These are phyloP conservation scores for Noctilio leporinus DNA, from an alignment of 2,113 vertebrate species.

Conservation along the genomic window DNA sequence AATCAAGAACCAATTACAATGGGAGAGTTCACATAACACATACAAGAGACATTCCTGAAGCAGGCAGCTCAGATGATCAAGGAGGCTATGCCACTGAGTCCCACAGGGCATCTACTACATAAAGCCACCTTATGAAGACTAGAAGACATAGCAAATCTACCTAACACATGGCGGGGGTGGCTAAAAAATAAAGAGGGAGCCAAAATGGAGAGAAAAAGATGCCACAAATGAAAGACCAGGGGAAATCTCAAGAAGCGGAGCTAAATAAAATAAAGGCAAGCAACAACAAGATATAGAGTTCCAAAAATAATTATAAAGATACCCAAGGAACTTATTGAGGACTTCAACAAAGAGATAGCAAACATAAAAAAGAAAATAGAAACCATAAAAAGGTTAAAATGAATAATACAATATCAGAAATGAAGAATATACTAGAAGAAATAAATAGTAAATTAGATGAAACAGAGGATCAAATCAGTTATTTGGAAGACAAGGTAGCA, in stretches of 20 bases:
- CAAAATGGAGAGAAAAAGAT: not conserved
- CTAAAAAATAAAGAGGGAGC: not conserved
- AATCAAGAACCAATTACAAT: not conserved
- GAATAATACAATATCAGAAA: not conserved
- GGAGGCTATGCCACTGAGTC: not conserved
- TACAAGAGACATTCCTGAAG: not conserved
- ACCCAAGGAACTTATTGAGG: not conserved
- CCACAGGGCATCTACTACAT: not conserved
- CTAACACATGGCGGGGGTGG: not conserved
- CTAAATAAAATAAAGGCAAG: not conserved
- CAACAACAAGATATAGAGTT: not conserved
- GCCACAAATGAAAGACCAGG: not conserved
- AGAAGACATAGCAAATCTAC: not conserved
- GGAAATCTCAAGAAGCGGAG: not conserved
- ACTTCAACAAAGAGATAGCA: not conserved
- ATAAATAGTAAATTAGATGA: not conserved
- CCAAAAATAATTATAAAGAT: not conserved
- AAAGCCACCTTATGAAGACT: not conserved
- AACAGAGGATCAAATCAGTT: not conserved
- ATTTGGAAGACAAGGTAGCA: not conserved
- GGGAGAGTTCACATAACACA: not conserved
- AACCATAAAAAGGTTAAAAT: not conserved
- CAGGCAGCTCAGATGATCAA: not conserved
- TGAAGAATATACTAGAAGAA: not conserved
- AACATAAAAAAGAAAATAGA: not conserved